Evolutionary conservation across 2,888 invertebrate species (phyloP), one percentile per base, ranked within the genome.

Genomic region (Diaprepes abbreviatus): DNA sequence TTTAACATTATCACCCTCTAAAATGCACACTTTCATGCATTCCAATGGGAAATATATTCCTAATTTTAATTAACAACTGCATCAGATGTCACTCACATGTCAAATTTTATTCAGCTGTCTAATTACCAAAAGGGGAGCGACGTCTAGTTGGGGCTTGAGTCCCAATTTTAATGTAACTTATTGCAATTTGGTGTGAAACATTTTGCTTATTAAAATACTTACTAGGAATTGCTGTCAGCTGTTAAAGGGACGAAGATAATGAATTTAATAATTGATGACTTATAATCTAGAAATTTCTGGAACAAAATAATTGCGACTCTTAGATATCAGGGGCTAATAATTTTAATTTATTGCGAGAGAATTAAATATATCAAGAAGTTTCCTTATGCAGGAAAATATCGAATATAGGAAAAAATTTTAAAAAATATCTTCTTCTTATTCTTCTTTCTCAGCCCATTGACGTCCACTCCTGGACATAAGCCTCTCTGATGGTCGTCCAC

Each of bases 61-160:
- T 59, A 70, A 70, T 70, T 65, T 64, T 64, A 70, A 70, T 70
- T 69, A 69, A 64, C 69, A 64, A 21, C 14, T 65, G 65, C 64
- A 65, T 64, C 58, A 59, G 64, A 57, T 59, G 69, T 65, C 69
- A 52, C 64, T 70, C 64, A 58, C 54, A 50, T 31, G 69, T 70
- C 69, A 65, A 70, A 59, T 70, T 65, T 65, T 58, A 58, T 65
- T 70, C 65, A 65, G 45, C 57, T 70, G 69, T 66, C 62, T 66
- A 62, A 67, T 67, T 67, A 62, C 21, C 40, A 35, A 28, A 35
- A 28, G 40, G 58, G 19, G 45, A 36, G 54, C 43, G 62, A 12
- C 45, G 55, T 60, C 43, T 17, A 36, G 38, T 54, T 62, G 48
- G 60, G 24, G 67, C 62, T 60, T 58, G 57, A 50, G 35, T 16